Evolutionary conservation across 2,888 invertebrate genomes (phyloP).

Genomic region (Oxytorus armatus): DNA sequence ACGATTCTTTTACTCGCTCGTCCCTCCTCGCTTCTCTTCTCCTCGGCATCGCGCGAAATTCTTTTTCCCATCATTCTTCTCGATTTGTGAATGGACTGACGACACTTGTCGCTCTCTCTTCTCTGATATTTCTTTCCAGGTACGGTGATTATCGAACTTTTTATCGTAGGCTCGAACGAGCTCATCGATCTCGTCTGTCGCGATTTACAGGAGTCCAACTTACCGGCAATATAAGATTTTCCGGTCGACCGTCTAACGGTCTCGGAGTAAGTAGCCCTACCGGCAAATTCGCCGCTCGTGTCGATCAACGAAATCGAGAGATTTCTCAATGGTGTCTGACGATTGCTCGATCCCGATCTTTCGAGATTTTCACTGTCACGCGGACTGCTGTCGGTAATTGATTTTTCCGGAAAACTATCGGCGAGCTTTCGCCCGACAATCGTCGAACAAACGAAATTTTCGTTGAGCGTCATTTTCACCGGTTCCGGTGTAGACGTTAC

Average conservation of each 20-base stretch:
- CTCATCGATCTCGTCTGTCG: conserved; percentile 58
- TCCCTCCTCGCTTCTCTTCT: conserved; percentile 43
- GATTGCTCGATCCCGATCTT: conserved; percentile 29
- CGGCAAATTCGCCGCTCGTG: conserved; percentile 58
- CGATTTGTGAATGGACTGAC: conserved; percentile 71
- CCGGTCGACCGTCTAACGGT: conserved; percentile 76
- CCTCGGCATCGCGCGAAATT: conserved; percentile 55
- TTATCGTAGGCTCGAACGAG: conserved; percentile 51
- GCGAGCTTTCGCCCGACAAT: conserved; percentile 1
- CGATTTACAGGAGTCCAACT: conserved; percentile 68
- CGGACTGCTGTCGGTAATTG: conserved; percentile 4
- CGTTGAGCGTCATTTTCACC: neutral
- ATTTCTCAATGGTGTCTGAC: conserved; percentile 19
- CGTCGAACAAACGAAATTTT: neutral
- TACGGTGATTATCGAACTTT: conserved; percentile 68
- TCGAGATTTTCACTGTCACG: conserved; percentile 10
- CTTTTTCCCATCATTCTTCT: conserved; percentile 65
- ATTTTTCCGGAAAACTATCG: conserved; percentile 23
- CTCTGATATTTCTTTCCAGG: conserved; percentile 71
- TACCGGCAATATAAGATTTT: conserved; percentile 62
- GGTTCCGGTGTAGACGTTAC: conserved; percentile 64
- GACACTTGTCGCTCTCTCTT: conserved; percentile 72
- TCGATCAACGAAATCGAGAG: conserved; percentile 61
- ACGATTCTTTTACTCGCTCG: conserved; percentile 38
- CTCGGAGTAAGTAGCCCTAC: conserved; percentile 80